phyloP scores from a whole-genome alignment of 2,888 invertebrate species.

The Lutraria lutraria region DNA sequence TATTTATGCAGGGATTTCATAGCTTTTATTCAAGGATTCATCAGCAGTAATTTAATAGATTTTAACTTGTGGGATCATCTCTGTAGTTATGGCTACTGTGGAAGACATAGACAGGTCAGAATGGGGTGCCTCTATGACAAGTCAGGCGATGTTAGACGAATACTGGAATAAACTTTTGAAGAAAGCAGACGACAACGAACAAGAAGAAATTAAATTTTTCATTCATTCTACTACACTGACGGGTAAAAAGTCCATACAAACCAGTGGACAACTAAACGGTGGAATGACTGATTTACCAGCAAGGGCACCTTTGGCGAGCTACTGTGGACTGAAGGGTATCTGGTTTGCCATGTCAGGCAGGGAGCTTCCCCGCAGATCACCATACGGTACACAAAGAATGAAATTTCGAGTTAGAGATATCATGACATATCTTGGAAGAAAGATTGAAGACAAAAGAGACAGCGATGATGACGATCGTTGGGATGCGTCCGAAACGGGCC shows the following conservation, averaged over 20 bases:
- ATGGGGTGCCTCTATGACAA: conserved; percentile 59
- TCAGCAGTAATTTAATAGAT: too few species aligned
- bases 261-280: conserved; percentile 55
- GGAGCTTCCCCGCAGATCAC: conserved; percentile 63
- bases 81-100: neutral
- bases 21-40: too few species aligned
- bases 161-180: conserved; percentile 66
- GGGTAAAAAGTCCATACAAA: conserved; percentile 62
- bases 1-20: too few species aligned
- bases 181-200: conserved; percentile 61
- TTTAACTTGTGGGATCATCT: too few species aligned
- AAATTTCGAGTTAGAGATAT: conserved; percentile 60
- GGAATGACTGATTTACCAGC: conserved; percentile 64
- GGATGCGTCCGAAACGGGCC: conserved; percentile 40
- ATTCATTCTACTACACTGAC: conserved; percentile 65
- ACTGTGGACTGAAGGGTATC: conserved; percentile 57
- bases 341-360: conserved; percentile 63
- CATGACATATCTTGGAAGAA: conserved; percentile 53
- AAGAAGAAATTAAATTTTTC: conserved; percentile 69
- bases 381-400: conserved; percentile 68
- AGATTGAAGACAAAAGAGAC: conserved; percentile 29
- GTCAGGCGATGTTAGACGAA: conserved; percentile 55
- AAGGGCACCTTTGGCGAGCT: conserved; percentile 64
- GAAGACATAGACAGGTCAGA: conserved; percentile 31
- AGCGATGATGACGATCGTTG: conserved; percentile 38